A percentile compares a stretch with the other conserved stretches of the same genome.
phyloP scores from a whole-genome alignment of 2,113 vertebrate genomes.

The Entelurus aequoreus region DNA sequence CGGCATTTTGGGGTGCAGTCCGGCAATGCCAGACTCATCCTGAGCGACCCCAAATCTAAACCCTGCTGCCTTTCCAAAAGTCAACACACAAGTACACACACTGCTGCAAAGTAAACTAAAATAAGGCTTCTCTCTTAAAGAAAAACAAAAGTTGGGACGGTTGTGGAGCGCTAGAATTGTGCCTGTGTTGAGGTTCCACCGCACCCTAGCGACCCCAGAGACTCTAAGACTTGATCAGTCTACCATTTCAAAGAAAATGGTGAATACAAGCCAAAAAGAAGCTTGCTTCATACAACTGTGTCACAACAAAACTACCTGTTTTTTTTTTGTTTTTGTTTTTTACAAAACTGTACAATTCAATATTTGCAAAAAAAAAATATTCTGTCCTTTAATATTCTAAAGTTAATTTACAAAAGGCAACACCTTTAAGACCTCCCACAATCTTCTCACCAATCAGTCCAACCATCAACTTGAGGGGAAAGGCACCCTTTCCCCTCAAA shows the following conservation, averaged over 20 bases:
- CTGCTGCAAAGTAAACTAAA: neutral
- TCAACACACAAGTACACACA: conserved; percentile 23
- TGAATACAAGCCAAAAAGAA: conserved; percentile 45
- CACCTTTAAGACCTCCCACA: conserved; percentile 55
- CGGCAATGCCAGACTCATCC: conserved; percentile 79
- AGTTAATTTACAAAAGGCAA: conserved; percentile 74
- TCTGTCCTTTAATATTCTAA: conserved; percentile 40
- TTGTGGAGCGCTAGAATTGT: conserved; percentile 73
- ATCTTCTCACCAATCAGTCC: conserved; percentile 49
- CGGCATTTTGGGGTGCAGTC: conserved; percentile 91
- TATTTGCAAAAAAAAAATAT: conserved; percentile 63
- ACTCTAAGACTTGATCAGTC: conserved; percentile 68
- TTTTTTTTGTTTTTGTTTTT: conserved; percentile 19
- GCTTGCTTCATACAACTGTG: conserved; percentile 70
- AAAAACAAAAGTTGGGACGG: conserved; percentile 31
- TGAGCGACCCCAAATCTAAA: conserved; percentile 42
- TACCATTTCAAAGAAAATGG: conserved; percentile 63
- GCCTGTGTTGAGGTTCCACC: conserved; percentile 77
- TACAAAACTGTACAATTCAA: conserved; percentile 70
- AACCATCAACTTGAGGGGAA: conserved; percentile 82
- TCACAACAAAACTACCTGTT: conserved; percentile 46
- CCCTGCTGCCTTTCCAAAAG: conserved; percentile 13
- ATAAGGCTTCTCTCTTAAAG: conserved; percentile 9
- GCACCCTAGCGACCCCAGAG: conserved; percentile 76
- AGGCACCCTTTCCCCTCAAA: conserved; percentile 77